Base-by-base conservation (phyloP, 1,140 invertebrate species). In the Ceratina calcarata region DNA sequence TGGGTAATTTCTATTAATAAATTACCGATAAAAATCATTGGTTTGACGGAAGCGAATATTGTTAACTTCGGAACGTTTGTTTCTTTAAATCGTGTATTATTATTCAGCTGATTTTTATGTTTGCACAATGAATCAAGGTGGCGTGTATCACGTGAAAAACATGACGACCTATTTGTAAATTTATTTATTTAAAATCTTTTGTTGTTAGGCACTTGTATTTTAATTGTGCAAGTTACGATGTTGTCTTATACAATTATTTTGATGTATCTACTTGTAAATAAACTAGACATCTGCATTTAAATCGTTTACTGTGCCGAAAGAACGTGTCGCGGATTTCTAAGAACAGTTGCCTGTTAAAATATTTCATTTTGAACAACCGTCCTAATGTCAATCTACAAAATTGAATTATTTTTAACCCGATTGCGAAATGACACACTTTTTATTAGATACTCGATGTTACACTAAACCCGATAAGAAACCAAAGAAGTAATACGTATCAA, bases 241-340 rank as follows among this genome's bases (percentile, higher is more conserved):
- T 55, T 24, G 53, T 81, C n/a, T 49, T 10, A 64, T 20, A 67
- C 77, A 68, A 37, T 51, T 74, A 77, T 74, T 84, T 70, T 79
- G 82, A 86, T 70, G 70, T 85, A 86, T 80, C 77, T 80, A 77
- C 85, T 86, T 86, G 81, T 86, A 88, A 87, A 87, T 88, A 86
- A 87, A 86, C 57, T 49, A 77, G 61, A 45, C 78, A 80, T 82
- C 45, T 67, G 58, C 66, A 86, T 66, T 61, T 45, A 20, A 20
- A 62, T 22, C 37, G 53, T 53, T 68, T 24, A 24, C 27, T 74
- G 15, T 55, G 15, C 55, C 55, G 13, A 6, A 6, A 45, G 6
- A 45, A 45, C 37, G 37, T 45, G 37, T 72, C 37, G 58, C 68
- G 8, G 2, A 53, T 20, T 49, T 45, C 45, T 22, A 18, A 0